Evolutionary conservation across 2,797 vertebrate genomes (phyloP), one percentile per base, ranked within the genome.

Genomic region (Jordanella pulchra): DNA sequence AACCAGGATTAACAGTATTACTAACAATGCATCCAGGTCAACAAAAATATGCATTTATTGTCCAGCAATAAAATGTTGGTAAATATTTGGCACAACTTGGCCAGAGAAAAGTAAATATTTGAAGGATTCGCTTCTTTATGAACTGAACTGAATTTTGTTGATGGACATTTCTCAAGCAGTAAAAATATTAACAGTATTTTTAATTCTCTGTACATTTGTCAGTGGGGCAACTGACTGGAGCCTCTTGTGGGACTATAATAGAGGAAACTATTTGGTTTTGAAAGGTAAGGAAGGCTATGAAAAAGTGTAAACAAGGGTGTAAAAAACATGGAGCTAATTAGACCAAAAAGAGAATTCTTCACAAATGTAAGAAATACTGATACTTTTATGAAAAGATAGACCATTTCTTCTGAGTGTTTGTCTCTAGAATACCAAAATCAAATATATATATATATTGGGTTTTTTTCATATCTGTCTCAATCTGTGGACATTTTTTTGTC

Each of bases 21-120:
- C 47, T 67, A 51, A 21, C 13, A 60, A 27, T 30, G n/a, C n/a
- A 56, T 66, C 32, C 53, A 56, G 69, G 30, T 55, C 44, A 42
- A 48, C 11, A 39, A 48, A 82, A 9, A 47, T 28, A 28, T 9
- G 15, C 11, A 18, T 42, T 63, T 61, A 15, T 42, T 63, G 23
- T 39, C 21, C 11, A 35, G 21, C 21, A 35, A 35, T 32, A 21
- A 23, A 2, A 35, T 23, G 14, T 18, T 23, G 30, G 30, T 15
- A 60, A 39, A 35, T 61, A 60, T 23, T 39, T 35, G 58, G 23
- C 21, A 17, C 7, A 11, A 12, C 3, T 32, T 35, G 14, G 21
- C 10, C 11, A 5, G 4, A 23, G 21, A 21, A 11, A 21, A 39
- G 9, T 35, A 60, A 35, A 35, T 60, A 23, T n/a, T 61, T 42